Conservation (phyloP, 2,888 invertebrate species). For the Polyploca ridens region DNA sequence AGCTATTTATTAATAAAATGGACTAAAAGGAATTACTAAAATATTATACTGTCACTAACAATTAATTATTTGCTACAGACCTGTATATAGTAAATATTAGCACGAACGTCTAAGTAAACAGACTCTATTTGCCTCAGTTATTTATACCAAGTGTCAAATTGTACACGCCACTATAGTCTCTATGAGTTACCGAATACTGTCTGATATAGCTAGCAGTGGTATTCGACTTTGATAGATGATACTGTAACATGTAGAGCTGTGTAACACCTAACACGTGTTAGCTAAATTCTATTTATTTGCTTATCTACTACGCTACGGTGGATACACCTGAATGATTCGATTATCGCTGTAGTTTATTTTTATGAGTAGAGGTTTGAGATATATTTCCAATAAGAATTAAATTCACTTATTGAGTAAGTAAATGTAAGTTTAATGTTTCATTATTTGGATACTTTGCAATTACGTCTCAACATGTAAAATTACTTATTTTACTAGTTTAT, state of each 20-base stretch:
- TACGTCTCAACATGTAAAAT: too few relatives aligned
- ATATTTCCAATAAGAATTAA: too few relatives aligned
- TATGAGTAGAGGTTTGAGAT: neutral
- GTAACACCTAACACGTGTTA: slow-evolving; percentile 6
- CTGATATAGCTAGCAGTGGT: neutral
- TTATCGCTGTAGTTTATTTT: neutral
- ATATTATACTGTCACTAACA: neutral
- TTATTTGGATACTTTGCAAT: neutral
- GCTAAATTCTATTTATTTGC: slow-evolving; percentile 11
- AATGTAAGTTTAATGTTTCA: neutral
- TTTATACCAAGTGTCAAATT: slow-evolving; percentile 1
- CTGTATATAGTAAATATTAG: neutral
- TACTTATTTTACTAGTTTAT: too few relatives aligned
- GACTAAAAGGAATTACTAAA: neutral
- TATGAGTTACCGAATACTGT: neutral
- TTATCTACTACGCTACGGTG: neutral
- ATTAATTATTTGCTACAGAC: neutral
- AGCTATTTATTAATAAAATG: too few relatives aligned
- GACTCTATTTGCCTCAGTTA: neutral
- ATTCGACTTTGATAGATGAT: slow-evolving; percentile 1
- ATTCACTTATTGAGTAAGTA: neutral
- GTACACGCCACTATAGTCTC: neutral
- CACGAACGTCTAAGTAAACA: slow-evolving; percentile 4
- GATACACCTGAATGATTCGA: slow-evolving; percentile 5
- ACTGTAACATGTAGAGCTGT: neutral